Base-by-base conservation (phyloP, 2,888 invertebrate genomes). In the Amphiduros pacificus region DNA sequence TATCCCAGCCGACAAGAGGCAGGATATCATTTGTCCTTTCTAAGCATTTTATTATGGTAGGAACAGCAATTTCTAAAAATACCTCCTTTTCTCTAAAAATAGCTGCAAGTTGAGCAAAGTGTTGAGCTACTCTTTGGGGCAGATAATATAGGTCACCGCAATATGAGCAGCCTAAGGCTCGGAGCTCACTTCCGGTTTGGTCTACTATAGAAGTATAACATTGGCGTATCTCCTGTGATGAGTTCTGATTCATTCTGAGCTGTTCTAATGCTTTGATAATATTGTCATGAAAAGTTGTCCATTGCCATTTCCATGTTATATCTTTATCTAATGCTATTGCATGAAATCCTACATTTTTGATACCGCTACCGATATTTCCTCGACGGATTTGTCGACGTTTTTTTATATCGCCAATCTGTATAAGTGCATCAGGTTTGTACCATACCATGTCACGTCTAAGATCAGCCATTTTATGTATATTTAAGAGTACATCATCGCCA, bases 11-110 rank as follows among this genome's bases (percentile, higher is more conserved):
- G n/a, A 11, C 9, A n/a, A 70, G 27, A 5, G 58, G 17, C 49
- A 26, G n/a, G n/a, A 63, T 48, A 6, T 60, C 56, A 27, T 60
- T 60, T 1, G 55, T 55, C 1, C 22, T 36, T 22, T 48, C 61
- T 20, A 70, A 52, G 28, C 69, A 69, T 11, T 40, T 36, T 3
- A 70, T 36, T 2, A 64, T 59, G 1, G 65, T 65, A 3, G 70
- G 66, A 29, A 70, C 58, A 27, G 69, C 70, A 11, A 70, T 62
- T 57, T 70, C 69, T 27, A 70, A 50, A 36, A 70, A 70, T 11
- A 70, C 64, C 20, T 61, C 20, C 14, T 65, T 20, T 14, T 57
- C 26, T 5, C 63, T 55, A 52, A 70, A 70, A 9, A 69, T 14
- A 14, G 56, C 41, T 5, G 57, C 51, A 5, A 70, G 49, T 24